Base-by-base conservation (phyloP, 2,113 vertebrate genomes). In the Desmodus rotundus region DNA sequence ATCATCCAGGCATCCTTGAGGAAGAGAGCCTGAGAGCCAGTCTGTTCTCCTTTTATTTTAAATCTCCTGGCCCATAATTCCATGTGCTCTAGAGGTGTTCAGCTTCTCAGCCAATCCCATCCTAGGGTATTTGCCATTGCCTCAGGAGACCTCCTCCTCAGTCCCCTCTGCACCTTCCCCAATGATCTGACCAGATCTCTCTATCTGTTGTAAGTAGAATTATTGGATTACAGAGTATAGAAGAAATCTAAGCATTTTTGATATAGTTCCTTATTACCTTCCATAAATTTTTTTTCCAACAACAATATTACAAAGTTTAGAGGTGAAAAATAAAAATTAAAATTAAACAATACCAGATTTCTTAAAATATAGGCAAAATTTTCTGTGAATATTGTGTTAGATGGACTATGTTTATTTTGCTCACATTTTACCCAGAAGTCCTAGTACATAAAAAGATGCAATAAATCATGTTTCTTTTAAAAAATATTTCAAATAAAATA, bases 401-500 rank as follows among this genome's bases (percentile, higher is more conserved):
- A 76, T 76, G 26, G n/a, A 52, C 9, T 72, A 1, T 56, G 3
- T 58, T 67, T 20, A 3, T 95, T 90, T 76, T 43, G 26, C 54
- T 78, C 43, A 63, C 16, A 43, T 63, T 45, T 84, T 63, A 78
- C 52, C 14, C 31, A 20, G 13, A n/a, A 31, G 7, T 63, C 22
- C 43, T 76, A 11, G 4, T 63, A 78, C 2, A 61, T 52, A 65
- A 77, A 77, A 61, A 70, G 52, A 77, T 47, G 19, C 17, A 77
- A 19, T 61, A 77, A 41, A 31, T 77, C n/a, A 24, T 16, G 68
- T 58, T 92, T 41, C 16, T 89, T 84, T 82, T 56, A 38, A 19
- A 77, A 47, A 83, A 58, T 82, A 74, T 83, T 82, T 82, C 67
- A 76, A 87, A 58, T 77, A 92, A 76, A 50, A 88, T 95, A 58